Evolutionary conservation across 2,797 vertebrate genomes (phyloP).

Genomic region (Onychomys torridus): DNA sequence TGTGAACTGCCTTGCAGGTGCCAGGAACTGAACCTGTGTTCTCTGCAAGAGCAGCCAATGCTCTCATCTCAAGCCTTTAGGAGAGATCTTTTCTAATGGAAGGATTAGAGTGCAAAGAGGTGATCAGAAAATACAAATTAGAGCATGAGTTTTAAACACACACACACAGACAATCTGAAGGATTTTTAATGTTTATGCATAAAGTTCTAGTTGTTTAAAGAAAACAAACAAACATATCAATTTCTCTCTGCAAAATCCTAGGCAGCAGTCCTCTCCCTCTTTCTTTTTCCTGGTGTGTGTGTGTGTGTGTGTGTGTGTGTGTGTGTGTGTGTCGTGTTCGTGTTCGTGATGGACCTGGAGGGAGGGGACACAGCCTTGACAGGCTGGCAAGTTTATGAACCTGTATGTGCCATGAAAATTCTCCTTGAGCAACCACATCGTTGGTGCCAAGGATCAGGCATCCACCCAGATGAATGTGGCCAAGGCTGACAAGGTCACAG

Average conservation of each 20-base stretch:
- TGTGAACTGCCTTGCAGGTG: background rate
- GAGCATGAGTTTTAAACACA: background rate
- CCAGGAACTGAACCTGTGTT: background rate
- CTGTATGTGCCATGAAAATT: background rate
- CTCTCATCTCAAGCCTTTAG: background rate
- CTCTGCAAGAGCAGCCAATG: background rate
- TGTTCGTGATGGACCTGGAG: background rate
- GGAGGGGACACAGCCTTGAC: background rate
- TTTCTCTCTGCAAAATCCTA: conserved; percentile 2
- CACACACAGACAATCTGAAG: background rate
- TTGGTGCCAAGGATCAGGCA: background rate
- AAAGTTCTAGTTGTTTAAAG: background rate
- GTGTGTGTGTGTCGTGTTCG: too few relatives aligned
- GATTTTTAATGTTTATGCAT: background rate
- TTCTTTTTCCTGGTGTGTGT: too few relatives aligned
- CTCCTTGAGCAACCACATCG: background rate
- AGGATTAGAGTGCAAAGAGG: background rate
- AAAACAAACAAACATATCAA: background rate
- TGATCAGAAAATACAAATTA: conserved; percentile 36
- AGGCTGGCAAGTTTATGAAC: background rate
- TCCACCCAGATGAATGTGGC: background rate
- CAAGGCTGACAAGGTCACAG: background rate
- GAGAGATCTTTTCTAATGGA: background rate
- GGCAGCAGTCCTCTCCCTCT: background rate
- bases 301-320: too few relatives aligned